Conservation (phyloP, 2,888 invertebrate genomes). For the Drosophila imparisetae region DNA sequence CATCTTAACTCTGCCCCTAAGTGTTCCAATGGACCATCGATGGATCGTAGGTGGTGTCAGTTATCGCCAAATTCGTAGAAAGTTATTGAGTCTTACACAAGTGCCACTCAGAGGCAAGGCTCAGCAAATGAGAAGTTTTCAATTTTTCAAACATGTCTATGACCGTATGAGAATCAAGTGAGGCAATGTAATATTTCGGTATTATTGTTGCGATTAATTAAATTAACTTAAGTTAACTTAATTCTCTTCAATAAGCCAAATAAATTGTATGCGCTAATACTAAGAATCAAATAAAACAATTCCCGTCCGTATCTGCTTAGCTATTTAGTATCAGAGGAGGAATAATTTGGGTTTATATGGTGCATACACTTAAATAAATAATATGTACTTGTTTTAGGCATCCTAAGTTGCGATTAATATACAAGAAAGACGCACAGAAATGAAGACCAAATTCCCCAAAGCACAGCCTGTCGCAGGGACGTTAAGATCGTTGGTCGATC, state of each 20-base stretch:
- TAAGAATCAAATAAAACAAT: no score
- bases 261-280: no score
- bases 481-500: background rate
- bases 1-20: conserved; percentile 28
- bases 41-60: conserved; percentile 51
- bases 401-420: background rate
- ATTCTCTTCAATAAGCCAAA: background rate
- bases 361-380: background rate
- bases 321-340: background rate
- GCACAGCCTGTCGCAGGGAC: background rate
- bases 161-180: background rate
- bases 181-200: background rate
- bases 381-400: background rate
- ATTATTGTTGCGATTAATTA: background rate
- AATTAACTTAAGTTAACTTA: background rate
- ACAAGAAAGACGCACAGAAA: background rate
- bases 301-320: background rate
- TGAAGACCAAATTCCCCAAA: background rate
- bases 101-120: conserved; percentile 14
- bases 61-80: conserved; percentile 62
- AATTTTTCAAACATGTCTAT: background rate
- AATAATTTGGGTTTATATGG: background rate
- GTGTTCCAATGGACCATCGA: conserved; percentile 6
- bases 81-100: conserved; percentile 8
- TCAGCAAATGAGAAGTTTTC: background rate